Evolutionary conservation across 2,888 invertebrate species (phyloP).

Genomic region (Antheraea assamensis): DNA sequence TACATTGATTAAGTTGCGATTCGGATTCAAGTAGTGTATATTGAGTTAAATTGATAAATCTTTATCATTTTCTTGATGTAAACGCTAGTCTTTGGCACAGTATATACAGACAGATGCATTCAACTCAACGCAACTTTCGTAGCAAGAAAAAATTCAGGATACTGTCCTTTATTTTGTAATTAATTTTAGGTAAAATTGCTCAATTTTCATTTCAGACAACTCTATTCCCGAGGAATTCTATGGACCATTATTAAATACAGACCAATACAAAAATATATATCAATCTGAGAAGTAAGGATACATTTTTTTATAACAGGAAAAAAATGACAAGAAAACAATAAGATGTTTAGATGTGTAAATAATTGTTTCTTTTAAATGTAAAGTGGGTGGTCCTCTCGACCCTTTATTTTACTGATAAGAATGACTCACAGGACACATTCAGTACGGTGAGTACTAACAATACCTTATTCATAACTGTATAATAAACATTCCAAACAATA

Average conservation of each 20-base stretch:
- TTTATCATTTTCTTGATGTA: too few relatives aligned
- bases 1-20: neutral
- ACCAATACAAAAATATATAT: neutral
- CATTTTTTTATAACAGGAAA: constrained; percentile 7
- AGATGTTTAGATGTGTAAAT: too few relatives aligned
- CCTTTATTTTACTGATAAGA: constrained; percentile 6
- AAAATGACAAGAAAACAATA: neutral
- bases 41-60: too few relatives aligned
- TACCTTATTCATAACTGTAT: neutral
- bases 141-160: too few relatives aligned
- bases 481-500: neutral
- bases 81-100: too few relatives aligned
- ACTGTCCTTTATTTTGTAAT: too few relatives aligned
- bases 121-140: too few relatives aligned
- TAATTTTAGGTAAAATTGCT: too few relatives aligned
- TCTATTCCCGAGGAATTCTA: neutral
- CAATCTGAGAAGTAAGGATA: neutral
- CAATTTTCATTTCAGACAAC: too few relatives aligned
- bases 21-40: too few relatives aligned
- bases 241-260: neutral
- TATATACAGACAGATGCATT: too few relatives aligned
- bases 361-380: neutral
- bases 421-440: neutral
- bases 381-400: neutral
- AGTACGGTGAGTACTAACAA: constrained; percentile 1